Base-by-base conservation (phyloP, 1,140 invertebrate species). In the Bombus confusus region DNA sequence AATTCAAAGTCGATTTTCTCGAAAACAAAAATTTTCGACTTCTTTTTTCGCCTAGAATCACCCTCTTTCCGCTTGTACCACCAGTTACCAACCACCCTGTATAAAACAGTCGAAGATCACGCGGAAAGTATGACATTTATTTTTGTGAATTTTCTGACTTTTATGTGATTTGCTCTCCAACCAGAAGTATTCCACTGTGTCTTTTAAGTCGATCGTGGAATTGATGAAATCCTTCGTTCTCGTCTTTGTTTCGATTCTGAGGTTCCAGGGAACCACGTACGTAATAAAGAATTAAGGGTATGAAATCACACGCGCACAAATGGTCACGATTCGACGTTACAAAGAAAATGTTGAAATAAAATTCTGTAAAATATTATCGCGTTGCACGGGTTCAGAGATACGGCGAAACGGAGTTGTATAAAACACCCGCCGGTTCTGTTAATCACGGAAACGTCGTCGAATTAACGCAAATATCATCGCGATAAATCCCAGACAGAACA, bases 401-500 rank as follows among this genome's bases (percentile, higher is more conserved):
- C 68, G 25, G 10, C 9, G 25, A 72, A 34, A 62, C 37, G 12
- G 18, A 10, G 28, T 22, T 22, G 8, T 43, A 43, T 25, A 43
- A 39, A 68, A 69, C 31, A 62, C n/a, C 22, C 43, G 28, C 25
- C 41, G 47, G 18, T 52, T 52, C 47, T 6, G 81, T 84, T 62
- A 62, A 71, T 69, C 39, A 31, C 22, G 82, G 28, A 62, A 78
- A 72, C 57, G 57, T 72, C 31, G 77, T 85, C 57, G 59, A 39
- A 73, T 71, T 64, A 41, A 72, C 22, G 31, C 5, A 80, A 85
- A 85, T 47, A 43, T 72, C 71, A 74, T 81, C 78, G 69, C 59
- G 84, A 85, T 85, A 81, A 74, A 66, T 41, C 10, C 59, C 22
- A n/a, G 34, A 74, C 41, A 47, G 72, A 81, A 52, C 76, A 64